Base-by-base conservation (phyloP, 2,888 invertebrate species). In the Drosophila multiciliata region DNA sequence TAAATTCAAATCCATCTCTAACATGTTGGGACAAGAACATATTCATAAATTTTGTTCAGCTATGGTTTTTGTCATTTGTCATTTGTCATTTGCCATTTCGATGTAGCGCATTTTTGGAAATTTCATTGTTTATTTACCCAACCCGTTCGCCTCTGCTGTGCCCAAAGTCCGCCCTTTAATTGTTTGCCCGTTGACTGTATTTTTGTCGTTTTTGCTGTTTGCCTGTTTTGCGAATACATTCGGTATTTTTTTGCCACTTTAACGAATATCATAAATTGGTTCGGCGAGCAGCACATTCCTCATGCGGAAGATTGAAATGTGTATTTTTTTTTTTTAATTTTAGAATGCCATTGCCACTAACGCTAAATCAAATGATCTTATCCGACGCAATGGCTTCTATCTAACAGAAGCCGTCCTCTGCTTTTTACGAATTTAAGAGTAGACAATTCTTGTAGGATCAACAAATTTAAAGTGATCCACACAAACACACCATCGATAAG, bases 251-350 rank as follows among this genome's bases (percentile, higher is more conserved):
- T 66, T 71, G 70, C 73, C 75, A 80, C 78, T 78, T 81, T 82
- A 74, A 79, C 81, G 89, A 85, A 90, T 89, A 78, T 82, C 84
- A 90, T 91, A 90, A 91, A 90, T 91, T 90, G 89, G 87, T 87
- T 87, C 83, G 87, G 76, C 82, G 81, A 77, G 54, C 82, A 81
- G 77, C 82, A 87, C 80, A 87, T 88, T 89, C 90, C 86, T 91
- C 90, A 85, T 88, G 90, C 81, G 90, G 71, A 88, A 91, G 87
- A 91, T 89, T 90, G 79, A 87, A 88, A 86, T 86, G 81, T 80
- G 75, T 80, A 49, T 73, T 79, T 80, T 69, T 82, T 64, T 76
- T 78, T 20, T 15, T 9, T 20, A 0, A 6, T 53, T 52, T 8
- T 8, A 8, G n/a, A 73, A 75, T 67, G 70, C 61, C 61, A 54